Base-by-base conservation (phyloP, 2,888 invertebrate genomes). In the Iphiclides podalirius region DNA sequence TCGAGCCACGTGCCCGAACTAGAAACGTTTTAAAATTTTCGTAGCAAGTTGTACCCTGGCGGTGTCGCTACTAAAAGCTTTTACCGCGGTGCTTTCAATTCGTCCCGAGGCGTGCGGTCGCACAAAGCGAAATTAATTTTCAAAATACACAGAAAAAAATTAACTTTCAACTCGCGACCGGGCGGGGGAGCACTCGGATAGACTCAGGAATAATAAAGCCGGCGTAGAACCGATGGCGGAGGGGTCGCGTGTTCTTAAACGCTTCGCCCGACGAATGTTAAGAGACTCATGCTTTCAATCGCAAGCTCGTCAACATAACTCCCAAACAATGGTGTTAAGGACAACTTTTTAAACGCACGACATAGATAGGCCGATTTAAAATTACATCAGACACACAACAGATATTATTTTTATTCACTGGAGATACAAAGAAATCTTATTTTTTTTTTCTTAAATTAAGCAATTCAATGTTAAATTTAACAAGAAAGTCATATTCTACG, bases 61-160 rank as follows among this genome's bases (percentile, higher is more conserved):
- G 63, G 65, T 71, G 67, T 74, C 71, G 72, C 75, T 75, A 74
- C 70, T 61, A 70, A 83, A 74, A 83, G 82, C 81, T 80, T 79
- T 79, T 70, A 74, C 64, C 67, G 20, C 20, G 3, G 6, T 68
- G 72, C 72, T 76, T 70, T 77, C 75, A 76, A 81, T 80, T 79
- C 75, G 70, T 75, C 80, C 82, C 60, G 73, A 63, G 85, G 79
- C 79, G 71, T 67, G 71, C 72, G 76, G 77, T 79, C 74, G 75
- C 76, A 81, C 84, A 85, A 86, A 86, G 84, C 77, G 73, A 85
- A 86, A 87, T 86, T 85, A 85, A 86, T 84, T 86, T 87, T 28
- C 79, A 85, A 85, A 86, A 86, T 82, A 85, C 82, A 86, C 84
- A 78, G 79, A 86, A 87, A 86, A 85, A 88, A 85, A 87, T 88